Evolutionary conservation across 2,888 invertebrate species (phyloP).

Genomic region (Epirrhoe tristata): DNA sequence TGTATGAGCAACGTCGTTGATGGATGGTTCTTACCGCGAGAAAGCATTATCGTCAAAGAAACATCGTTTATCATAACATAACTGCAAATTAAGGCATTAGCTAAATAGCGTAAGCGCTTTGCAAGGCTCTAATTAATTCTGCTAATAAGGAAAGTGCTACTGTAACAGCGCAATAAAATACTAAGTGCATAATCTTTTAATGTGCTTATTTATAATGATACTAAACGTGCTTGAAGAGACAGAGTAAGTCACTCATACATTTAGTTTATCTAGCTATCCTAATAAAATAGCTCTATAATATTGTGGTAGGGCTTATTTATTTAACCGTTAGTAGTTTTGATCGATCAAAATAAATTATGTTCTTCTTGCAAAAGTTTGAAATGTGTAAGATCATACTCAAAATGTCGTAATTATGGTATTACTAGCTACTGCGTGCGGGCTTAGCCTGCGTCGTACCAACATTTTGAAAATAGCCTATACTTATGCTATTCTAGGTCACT

Average conservation of each 20-base stretch:
- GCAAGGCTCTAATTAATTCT: constrained; percentile 22
- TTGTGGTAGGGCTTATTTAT: no score
- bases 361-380: no score
- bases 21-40: background rate
- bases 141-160: constrained; percentile 31
- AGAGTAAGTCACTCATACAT: background rate
- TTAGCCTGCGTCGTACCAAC: no score
- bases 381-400: no score
- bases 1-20: background rate
- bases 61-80: constrained; percentile 17
- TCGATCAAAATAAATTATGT: no score
- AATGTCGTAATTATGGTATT: no score
- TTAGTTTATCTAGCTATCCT: background rate
- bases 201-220: constrained; percentile 3
- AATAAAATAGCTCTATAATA: no score
- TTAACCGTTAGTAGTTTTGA: no score
- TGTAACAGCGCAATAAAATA: constrained; percentile 40
- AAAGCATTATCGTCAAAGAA: constrained; percentile 8
- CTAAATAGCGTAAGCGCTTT: constrained; percentile 29
- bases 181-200: background rate
- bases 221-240: background rate
- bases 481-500: no score
- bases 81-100: constrained; percentile 31
- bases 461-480: no score
- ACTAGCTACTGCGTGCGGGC: no score